These are phyloP conservation scores for Scaptomyza caliginosa DNA, from an alignment of 2,888 invertebrate species.

Conservation along the genomic window DNA sequence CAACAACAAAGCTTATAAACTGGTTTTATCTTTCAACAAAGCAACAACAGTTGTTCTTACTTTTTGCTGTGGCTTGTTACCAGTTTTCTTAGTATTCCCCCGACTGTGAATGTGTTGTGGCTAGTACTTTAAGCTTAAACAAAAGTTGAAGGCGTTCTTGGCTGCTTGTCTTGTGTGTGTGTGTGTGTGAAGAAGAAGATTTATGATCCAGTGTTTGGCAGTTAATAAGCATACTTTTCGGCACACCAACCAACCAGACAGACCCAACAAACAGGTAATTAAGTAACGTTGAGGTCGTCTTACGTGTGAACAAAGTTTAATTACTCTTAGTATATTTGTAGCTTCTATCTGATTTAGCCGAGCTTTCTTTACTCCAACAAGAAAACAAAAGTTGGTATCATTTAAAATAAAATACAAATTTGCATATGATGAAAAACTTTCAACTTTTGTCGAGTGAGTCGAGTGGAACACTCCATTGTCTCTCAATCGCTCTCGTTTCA, in stretches of 20 bases:
- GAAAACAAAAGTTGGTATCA: background rate
- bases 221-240: slow-evolving; percentile 15
- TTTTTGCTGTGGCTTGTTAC: slow-evolving; percentile 70
- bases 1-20: slow-evolving; percentile 26
- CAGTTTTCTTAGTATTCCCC: slow-evolving; percentile 55
- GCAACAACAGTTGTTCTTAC: slow-evolving; percentile 58
- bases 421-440: slow-evolving; percentile 22
- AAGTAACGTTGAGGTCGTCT: background rate
- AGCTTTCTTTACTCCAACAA: too few relatives aligned
- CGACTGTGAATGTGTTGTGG: slow-evolving; percentile 9
- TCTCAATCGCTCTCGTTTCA: slow-evolving; percentile 4
- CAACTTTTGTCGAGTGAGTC: slow-evolving; percentile 9
- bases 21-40: slow-evolving; percentile 27
- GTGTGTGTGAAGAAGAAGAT: slow-evolving; percentile 17
- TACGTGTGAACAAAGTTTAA: background rate
- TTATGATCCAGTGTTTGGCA: slow-evolving; percentile 25
- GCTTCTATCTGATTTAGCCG: too few relatives aligned
- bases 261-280: background rate
- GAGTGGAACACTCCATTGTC: slow-evolving; percentile 19
- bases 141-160: slow-evolving; percentile 5
- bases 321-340: background rate
- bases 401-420: slow-evolving; percentile 9
- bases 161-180: background rate
- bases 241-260: too few relatives aligned
- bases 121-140: slow-evolving; percentile 2